Percentiles rank a stretch among this genome's conserved stretches.
Conservation (phyloP, 2,797 vertebrate species). For the Salmo trutta region DNA sequence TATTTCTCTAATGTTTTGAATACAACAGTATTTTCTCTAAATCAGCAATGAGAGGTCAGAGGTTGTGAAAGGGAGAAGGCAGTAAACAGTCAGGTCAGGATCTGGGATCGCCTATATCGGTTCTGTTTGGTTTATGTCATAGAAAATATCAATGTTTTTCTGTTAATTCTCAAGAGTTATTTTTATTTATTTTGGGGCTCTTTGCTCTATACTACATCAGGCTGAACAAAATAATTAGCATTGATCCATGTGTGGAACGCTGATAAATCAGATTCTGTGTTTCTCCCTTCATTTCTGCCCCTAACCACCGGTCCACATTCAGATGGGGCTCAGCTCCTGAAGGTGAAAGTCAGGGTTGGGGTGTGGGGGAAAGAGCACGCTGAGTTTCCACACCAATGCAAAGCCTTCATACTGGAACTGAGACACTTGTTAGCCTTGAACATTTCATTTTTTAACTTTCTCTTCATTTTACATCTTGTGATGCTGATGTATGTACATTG, state of each 20-base stretch:
- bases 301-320: not conserved
- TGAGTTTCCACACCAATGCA: not conserved
- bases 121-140: not conserved
- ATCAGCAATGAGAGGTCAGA: constrained; percentile 18
- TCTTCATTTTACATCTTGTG: not conserved
- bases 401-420: not conserved
- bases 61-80: constrained; percentile 1
- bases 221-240: not conserved
- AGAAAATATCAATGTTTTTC: not conserved
- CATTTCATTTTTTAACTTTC: not conserved
- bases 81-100: constrained; percentile 5
- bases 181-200: not conserved
- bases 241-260: not conserved
- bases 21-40: constrained; percentile 34
- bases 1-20: constrained; percentile 14
- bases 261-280: not conserved
- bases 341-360: not conserved
- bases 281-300: not conserved
- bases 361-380: not conserved
- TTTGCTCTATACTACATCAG: not conserved
- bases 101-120: not conserved
- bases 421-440: not conserved
- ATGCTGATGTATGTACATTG: not conserved
- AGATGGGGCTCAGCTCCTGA: not conserved
- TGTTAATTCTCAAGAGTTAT: not conserved